Conservation (phyloP, 2,888 invertebrate species). For the Anarsia innoxiella region DNA sequence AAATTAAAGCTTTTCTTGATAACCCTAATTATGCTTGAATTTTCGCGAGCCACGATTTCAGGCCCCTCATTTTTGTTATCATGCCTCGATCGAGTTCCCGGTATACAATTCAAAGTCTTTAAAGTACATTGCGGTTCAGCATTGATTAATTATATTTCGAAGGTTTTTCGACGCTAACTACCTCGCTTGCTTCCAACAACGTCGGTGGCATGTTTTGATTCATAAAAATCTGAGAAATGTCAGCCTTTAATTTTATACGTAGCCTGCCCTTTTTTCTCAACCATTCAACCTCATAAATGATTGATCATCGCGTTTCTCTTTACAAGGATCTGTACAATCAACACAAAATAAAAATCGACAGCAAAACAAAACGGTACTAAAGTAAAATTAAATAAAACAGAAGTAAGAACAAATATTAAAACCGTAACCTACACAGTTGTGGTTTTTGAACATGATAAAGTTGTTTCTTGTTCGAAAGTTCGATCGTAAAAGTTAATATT, state of each 20-base stretch:
- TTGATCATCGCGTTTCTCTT: conserved; percentile 9
- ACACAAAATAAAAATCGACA: no score
- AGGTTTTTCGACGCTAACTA: conserved; percentile 21
- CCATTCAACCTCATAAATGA: conserved; percentile 8
- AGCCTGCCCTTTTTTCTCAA: conserved; percentile 2
- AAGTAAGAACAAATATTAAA: background rate
- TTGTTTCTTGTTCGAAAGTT: background rate
- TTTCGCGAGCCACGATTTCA: conserved; percentile 49
- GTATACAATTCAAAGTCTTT: conserved; percentile 53
- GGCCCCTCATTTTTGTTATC: conserved; percentile 48
- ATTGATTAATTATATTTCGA: conserved; percentile 38
- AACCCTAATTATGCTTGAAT: conserved; percentile 39
- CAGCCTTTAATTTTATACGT: conserved; percentile 3
- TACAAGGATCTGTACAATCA: conserved; percentile 30
- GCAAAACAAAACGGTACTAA: no score
- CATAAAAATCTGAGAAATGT: conserved; percentile 3
- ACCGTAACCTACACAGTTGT: background rate
- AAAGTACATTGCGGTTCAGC: conserved; percentile 34
- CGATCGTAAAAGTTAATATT: background rate
- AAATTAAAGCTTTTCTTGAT: no score
- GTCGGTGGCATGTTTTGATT: conserved; percentile 2
- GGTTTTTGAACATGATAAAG: background rate
- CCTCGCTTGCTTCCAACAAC: background rate
- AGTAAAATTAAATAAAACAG: no score
- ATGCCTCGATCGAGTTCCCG: conserved; percentile 47